Conservation (phyloP, 2,797 vertebrate genomes). For the Artibeus lituratus region DNA sequence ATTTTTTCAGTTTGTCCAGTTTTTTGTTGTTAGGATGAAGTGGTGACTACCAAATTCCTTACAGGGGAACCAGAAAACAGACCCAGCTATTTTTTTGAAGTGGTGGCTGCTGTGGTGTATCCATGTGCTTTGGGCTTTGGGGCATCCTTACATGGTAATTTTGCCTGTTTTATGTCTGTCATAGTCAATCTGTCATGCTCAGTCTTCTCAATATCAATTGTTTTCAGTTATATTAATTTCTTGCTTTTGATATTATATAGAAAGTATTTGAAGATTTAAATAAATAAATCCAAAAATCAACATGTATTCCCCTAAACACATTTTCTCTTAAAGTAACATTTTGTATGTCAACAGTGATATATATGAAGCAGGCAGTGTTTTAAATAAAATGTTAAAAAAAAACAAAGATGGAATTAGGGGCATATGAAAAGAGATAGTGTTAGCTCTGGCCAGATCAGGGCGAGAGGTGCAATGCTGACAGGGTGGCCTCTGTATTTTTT, state of each 20-base stretch:
- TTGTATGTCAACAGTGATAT: neutral
- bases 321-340: neutral
- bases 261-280: neutral
- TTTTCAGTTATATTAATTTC: neutral
- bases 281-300: neutral
- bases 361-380: neutral
- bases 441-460: neutral
- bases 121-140: neutral
- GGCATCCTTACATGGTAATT: neutral
- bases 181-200: neutral
- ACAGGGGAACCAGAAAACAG: neutral
- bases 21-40: neutral
- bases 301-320: neutral
- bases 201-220: neutral
- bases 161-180: neutral
- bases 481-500: neutral
- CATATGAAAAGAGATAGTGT: neutral
- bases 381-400: neutral
- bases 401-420: neutral
- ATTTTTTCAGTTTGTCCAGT: neutral
- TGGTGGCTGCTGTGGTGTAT: neutral
- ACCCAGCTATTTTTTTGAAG: neutral
- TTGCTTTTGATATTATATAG: neutral
- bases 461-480: rapidly evolving
- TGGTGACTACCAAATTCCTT: neutral